Evolutionary conservation across 2,888 invertebrate species (phyloP).

Genomic region (Agonopterix heracliana): DNA sequence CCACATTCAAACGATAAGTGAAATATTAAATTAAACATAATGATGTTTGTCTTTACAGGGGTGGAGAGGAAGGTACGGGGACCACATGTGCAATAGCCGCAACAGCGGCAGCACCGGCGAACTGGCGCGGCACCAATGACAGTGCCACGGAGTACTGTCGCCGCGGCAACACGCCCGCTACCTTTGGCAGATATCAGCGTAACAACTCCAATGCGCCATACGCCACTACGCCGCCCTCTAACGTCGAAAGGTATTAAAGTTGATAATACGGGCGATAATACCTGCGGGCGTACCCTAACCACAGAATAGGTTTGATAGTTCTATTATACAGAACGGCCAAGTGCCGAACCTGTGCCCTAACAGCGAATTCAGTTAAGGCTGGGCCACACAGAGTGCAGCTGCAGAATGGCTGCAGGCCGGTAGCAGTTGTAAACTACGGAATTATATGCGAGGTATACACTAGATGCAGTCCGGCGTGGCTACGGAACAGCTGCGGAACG

Average conservation of each 20-base stretch:
- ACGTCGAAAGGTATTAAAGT: slow-evolving; percentile 54
- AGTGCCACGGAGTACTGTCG: slow-evolving; percentile 68
- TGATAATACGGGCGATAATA: too few species aligned
- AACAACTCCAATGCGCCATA: slow-evolving; percentile 65
- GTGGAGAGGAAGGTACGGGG: slow-evolving; percentile 62
- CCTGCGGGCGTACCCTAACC: background rate
- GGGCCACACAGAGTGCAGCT: too few species aligned
- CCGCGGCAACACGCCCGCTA: slow-evolving; percentile 68
- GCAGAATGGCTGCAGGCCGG: too few species aligned
- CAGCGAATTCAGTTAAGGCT: too few species aligned
- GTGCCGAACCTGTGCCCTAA: too few species aligned
- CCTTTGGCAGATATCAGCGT: slow-evolving; percentile 77
- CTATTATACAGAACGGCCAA: background rate
- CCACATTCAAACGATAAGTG: background rate
- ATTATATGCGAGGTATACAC: too few species aligned
- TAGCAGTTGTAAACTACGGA: too few species aligned
- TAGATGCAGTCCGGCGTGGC: too few species aligned
- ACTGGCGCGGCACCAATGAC: slow-evolving; percentile 71
- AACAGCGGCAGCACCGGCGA: slow-evolving; percentile 64
- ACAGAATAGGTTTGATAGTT: background rate
- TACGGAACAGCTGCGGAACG: too few species aligned
- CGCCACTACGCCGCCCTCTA: slow-evolving; percentile 66
- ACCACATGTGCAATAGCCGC: slow-evolving; percentile 65
- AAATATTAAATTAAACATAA: background rate
- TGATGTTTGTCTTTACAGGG: slow-evolving; percentile 34